These are phyloP conservation scores for Fistularia commersonii DNA, from an alignment of 2,797 vertebrate species.

Conservation along the genomic window DNA sequence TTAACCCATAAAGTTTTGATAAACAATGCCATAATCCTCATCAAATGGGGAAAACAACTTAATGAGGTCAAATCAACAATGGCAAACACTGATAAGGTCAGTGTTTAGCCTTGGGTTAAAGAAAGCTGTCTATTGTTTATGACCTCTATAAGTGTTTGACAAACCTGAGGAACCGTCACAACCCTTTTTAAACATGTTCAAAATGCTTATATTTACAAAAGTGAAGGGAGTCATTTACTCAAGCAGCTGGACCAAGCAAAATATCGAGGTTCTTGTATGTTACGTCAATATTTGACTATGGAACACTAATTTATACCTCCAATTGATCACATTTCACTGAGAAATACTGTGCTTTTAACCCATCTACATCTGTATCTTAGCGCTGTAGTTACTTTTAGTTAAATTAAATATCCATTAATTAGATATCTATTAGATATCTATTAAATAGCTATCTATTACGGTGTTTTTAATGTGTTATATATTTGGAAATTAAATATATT, in stretches of 20 bases:
- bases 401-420: too few relatives aligned
- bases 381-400: too few relatives aligned
- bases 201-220: slow-evolving; percentile 1
- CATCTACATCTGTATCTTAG: too few relatives aligned
- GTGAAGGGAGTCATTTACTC: neutral
- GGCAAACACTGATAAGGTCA: slow-evolving; percentile 14
- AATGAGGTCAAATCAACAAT: slow-evolving; percentile 54
- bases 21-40: slow-evolving; percentile 55
- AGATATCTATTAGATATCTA: too few relatives aligned
- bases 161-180: neutral
- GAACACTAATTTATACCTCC: too few relatives aligned
- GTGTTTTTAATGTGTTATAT: too few relatives aligned
- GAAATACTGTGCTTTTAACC: too few relatives aligned
- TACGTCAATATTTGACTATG: too few relatives aligned
- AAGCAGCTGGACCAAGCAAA: neutral
- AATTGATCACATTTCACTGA: too few relatives aligned
- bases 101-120: slow-evolving; percentile 6
- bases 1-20: slow-evolving; percentile 37
- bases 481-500: too few relatives aligned
- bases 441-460: too few relatives aligned
- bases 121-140: slow-evolving; percentile 6
- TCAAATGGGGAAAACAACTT: slow-evolving; percentile 41
- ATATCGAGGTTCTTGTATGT: too few relatives aligned
- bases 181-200: neutral
- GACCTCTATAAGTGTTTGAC: slow-evolving; percentile 7